Conservation (phyloP, 2,113 vertebrate genomes). For the Oceanites oceanicus region DNA sequence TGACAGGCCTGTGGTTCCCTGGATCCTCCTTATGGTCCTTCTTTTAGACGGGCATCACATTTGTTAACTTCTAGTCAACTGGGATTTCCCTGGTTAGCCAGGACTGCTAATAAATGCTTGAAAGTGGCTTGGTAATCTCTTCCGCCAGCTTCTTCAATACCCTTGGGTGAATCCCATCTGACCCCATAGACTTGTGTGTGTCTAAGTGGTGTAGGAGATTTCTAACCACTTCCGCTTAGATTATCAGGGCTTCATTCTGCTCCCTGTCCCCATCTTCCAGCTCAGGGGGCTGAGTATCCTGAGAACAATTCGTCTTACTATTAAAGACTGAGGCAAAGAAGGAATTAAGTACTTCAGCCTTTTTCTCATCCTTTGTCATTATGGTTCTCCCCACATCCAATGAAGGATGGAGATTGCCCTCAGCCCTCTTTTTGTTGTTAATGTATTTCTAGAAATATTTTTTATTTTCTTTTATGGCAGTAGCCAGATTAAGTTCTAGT, state of each 20-base stretch:
- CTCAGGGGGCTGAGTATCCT: background rate
- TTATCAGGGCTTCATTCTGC: background rate
- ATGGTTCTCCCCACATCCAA: background rate
- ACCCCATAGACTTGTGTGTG: background rate
- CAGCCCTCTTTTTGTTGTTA: background rate
- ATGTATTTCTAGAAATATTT: background rate
- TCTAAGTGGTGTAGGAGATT: background rate
- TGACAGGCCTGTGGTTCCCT: background rate
- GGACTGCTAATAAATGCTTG: background rate
- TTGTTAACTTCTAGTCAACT: no score
- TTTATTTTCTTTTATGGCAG: background rate
- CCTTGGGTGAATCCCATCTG: background rate
- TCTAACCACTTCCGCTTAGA: background rate
- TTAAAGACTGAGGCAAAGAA: background rate
- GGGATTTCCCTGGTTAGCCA: rapidly evolving
- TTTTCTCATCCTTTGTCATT: background rate
- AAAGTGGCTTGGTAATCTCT: background rate
- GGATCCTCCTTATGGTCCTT: background rate
- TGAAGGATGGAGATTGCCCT: background rate
- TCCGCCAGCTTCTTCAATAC: background rate
- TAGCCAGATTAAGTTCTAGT: background rate
- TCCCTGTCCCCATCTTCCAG: background rate
- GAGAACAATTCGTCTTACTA: background rate
- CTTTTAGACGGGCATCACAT: background rate
- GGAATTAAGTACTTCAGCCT: background rate